These are phyloP conservation scores for Melolontha melolontha DNA, from an alignment of 2,888 invertebrate species.

Conservation along the genomic window DNA sequence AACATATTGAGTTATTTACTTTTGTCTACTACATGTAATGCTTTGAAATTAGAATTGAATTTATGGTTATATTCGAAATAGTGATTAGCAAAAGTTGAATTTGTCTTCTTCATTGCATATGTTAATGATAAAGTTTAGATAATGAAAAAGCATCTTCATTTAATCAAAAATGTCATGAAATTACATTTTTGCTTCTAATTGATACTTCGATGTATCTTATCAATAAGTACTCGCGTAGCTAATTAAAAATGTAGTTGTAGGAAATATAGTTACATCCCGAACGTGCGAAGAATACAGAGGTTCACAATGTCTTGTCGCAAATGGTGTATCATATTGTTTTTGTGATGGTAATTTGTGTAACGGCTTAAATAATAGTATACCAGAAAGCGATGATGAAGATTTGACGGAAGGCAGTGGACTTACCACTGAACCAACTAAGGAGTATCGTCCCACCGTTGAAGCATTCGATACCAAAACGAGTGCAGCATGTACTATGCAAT, in stretches of 20 bases:
- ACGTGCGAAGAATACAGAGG: conserved; percentile 4
- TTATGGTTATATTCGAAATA: no score
- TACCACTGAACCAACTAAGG: not conserved
- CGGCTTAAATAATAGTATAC: not conserved
- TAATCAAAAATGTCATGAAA: no score
- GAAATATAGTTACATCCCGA: not conserved
- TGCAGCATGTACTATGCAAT: not conserved
- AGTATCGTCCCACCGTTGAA: not conserved
- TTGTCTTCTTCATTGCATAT: no score
- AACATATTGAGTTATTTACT: no score
- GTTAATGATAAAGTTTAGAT: no score
- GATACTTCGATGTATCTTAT: no score
- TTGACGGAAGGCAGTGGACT: conserved; percentile 13
- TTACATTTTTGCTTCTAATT: no score
- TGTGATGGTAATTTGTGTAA: conserved; percentile 17
- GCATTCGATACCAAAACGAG: not conserved
- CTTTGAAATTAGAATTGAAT: no score
- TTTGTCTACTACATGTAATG: no score
- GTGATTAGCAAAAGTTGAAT: no score
- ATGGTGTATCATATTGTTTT: conserved; percentile 13
- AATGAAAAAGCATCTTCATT: no score
- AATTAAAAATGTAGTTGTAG: not conserved
- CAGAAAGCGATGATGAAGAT: conserved; percentile 22
- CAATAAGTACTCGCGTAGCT: no score
- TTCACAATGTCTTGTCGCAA: not conserved